These are phyloP conservation scores for Operophtera brumata DNA, from an alignment of 2,888 invertebrate species.

Conservation along the genomic window DNA sequence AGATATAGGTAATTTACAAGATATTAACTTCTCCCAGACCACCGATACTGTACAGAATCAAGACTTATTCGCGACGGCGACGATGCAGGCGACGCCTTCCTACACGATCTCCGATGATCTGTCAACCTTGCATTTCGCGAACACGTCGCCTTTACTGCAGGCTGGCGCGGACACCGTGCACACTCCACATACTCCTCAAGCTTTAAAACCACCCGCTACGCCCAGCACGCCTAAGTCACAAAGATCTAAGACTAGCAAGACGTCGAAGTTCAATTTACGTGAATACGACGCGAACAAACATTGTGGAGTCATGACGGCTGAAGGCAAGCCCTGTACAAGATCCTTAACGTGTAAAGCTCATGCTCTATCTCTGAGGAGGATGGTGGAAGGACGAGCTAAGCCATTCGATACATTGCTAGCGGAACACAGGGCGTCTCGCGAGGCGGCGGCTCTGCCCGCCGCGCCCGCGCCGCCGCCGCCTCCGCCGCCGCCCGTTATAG, in stretches of 20 bases:
- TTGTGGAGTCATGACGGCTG: conserved; percentile 87
- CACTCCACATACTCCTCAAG: conserved; percentile 32
- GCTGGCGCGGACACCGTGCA: conserved; percentile 29
- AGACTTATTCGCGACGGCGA: conserved; percentile 56
- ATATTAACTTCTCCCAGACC: conserved; percentile 68
- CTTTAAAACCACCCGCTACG: conserved; percentile 35
- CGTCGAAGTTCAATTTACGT: conserved; percentile 76
- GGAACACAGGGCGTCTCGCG: conserved; percentile 86
- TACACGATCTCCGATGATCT: conserved; percentile 62
- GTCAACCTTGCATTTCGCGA: conserved; percentile 64
- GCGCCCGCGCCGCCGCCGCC: conserved; percentile 31
- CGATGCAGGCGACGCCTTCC: conserved; percentile 50
- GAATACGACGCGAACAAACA: conserved; percentile 92
- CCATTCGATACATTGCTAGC: conserved; percentile 87
- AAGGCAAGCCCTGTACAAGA: conserved; percentile 88
- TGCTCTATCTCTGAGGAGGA: conserved; percentile 84
- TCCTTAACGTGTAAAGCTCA: conserved; percentile 87
- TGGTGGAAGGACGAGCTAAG: conserved; percentile 86
- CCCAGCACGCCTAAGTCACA: conserved; percentile 52
- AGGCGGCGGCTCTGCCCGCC: conserved; percentile 51
- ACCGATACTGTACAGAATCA: conserved; percentile 55
- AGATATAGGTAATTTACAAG: conserved; percentile 74
- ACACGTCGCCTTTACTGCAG: conserved; percentile 50
- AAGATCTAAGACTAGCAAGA: conserved; percentile 60
- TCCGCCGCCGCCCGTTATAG: conserved; percentile 37